Evolutionary conservation across 2,888 invertebrate species (phyloP), one percentile per base, ranked within the genome.

Genomic region (Unio delphinus): DNA sequence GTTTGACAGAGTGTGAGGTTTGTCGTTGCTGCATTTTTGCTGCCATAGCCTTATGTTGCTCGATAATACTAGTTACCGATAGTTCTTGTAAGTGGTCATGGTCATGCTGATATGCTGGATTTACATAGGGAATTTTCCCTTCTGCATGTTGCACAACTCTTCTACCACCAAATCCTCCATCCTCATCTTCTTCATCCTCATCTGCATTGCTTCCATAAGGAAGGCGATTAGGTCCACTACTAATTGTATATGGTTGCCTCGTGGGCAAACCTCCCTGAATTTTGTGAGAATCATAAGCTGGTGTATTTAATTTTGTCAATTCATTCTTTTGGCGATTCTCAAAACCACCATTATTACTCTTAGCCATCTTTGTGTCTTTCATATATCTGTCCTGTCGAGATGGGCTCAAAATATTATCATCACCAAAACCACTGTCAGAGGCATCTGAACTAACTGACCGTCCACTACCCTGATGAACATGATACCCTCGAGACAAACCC

Each of bases 341-440:
- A 45, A 45, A 45, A 45, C 45, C 45, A 45, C 45, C 45, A 45
- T 45, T 15, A 45, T 45, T 4, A 1, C 45, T 45, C 0, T 45
- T 15, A 45, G 4, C 15, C 15, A 45, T 45, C 45, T 45, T 45
- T 45, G 45, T 11, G 45, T 45, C 45, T 45, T 45, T 45, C 45
- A 15, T 45, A 45, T 45, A 45, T 45, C 45, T 45, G 45, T 45
- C 45, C 45, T 11, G 45, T 45, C 45, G 45, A 45, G 45, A 45
- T 45, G 45, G 45, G 45, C 45, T 45, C 15, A 45, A 45, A 65
- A n/a, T 28, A 55, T 66, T 63, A 58, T 26, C 68, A 4, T 79
- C 81, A 28, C 75, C 76, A 63, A 75, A 81, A 20, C 81, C 81
- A 73, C 81, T 81, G 55, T 81, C 81, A 1, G 79, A 74, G 7